These are phyloP conservation scores for Lepeophtheirus salmonis DNA, from an alignment of 1,140 invertebrate species.

Conservation along the genomic window DNA sequence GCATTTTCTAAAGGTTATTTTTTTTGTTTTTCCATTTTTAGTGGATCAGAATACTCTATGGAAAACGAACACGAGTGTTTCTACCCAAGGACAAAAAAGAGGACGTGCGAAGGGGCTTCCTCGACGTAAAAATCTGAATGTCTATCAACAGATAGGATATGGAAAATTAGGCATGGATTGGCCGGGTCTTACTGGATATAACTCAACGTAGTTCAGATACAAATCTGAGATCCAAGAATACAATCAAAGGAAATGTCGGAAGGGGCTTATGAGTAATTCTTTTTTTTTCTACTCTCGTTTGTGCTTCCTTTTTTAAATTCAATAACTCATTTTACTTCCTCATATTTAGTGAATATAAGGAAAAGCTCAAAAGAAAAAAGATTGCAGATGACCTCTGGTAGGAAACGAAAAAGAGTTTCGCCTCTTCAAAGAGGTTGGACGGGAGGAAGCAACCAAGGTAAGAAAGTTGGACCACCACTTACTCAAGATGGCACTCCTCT, in stretches of 20 bases:
- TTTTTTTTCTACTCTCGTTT: no score
- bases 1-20: no score
- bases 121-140: slow-evolving; percentile 57
- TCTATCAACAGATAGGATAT: slow-evolving; percentile 66
- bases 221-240: background rate
- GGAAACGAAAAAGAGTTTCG: slow-evolving; percentile 28
- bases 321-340: no score
- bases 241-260: background rate
- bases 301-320: no score
- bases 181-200: slow-evolving; percentile 6
- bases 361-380: background rate
- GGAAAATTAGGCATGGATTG: slow-evolving; percentile 32
- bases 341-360: background rate
- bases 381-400: background rate
- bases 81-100: slow-evolving; percentile 84
- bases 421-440: slow-evolving; percentile 76
- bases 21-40: slow-evolving; percentile 28
- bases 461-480: slow-evolving; percentile 68
- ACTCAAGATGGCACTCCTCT: slow-evolving; percentile 52
- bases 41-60: slow-evolving; percentile 63
- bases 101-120: slow-evolving; percentile 59
- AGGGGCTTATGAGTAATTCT: background rate
- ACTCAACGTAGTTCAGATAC: background rate
- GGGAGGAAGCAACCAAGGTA: slow-evolving; percentile 54
- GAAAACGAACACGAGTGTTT: slow-evolving; percentile 86